phyloP scores from a whole-genome alignment of 2,888 invertebrate species.

The Mantis religiosa region DNA sequence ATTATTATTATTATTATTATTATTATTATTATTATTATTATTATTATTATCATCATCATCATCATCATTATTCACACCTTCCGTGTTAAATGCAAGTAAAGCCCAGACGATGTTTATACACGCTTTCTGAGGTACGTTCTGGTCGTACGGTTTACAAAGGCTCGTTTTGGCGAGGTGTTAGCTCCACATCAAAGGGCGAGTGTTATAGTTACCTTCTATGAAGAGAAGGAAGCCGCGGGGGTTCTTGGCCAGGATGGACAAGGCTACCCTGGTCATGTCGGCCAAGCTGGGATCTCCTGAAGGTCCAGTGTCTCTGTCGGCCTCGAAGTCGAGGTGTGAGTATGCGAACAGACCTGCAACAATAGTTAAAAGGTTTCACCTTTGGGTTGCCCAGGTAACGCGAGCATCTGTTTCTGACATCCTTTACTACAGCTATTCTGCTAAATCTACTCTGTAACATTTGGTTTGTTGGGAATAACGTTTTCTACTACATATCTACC shows the following conservation, averaged over 20 bases:
- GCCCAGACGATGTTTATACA: too few species aligned
- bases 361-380: neutral
- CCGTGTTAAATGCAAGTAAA: too few species aligned
- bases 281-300: conserved; percentile 68
- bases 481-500: too few species aligned
- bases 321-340: conserved; percentile 76
- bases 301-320: conserved; percentile 63
- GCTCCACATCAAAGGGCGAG: neutral
- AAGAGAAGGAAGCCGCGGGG: conserved; percentile 71
- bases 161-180: neutral
- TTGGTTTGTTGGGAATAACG: too few species aligned
- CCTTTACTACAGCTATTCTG: too few species aligned
- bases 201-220: conserved; percentile 57
- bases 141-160: neutral
- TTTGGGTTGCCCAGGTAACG: too few species aligned
- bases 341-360: conserved; percentile 66
- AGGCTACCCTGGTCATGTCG: conserved; percentile 71
- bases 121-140: neutral
- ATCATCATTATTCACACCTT: too few species aligned
- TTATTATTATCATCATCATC: too few species aligned
- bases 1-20: too few species aligned
- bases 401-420: too few species aligned
- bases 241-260: conserved; percentile 65
- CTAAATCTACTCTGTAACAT: too few species aligned
- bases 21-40: too few species aligned